Evolutionary conservation across 2,797 vertebrate genomes (phyloP), one percentile per base, ranked within the genome.

Genomic region (Channa striata): DNA sequence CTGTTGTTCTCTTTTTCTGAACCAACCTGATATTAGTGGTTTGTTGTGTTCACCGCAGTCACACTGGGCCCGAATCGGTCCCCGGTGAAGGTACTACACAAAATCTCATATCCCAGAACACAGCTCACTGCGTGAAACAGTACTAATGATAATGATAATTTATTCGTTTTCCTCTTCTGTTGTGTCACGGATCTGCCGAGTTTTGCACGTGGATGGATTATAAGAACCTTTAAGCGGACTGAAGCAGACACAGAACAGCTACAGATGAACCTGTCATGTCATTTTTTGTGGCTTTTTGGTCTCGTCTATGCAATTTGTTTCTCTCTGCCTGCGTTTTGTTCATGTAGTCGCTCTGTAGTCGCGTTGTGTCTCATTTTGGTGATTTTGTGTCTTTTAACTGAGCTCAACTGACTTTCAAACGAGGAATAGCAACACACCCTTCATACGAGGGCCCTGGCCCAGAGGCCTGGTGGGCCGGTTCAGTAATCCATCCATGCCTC

Each of bases 1-100:
- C 84, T 79, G 89, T 85, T 90, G 79, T 88, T 82, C 82, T 89
- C 85, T 68, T 88, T 68, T 66, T 68, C 81, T 49, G 72, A 67
- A 78, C 81, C 84, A 90, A 84, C 85, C 78, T 83, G 81, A 80
- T 86, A 88, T 91, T 89, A 87, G 85, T 87, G 89, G 86, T 90
- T n/a, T 39, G 51, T 74, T 50, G 61, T 53, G 68, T 68, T 83
- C 33, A 19, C 86, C 82, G 21, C 87, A 88, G 74, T 9, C 68
- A 39, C 47, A 69, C 75, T n/a, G 82, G 68, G 83, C 69, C 76
- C 1, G 37, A 37, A 68, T 68, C 57, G 36, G 66, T 66, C 59
- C 67, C 59, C 62, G 68, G 78, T 81, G 63, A 74, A 59, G 79
- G 47, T 72, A 73, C 74, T 64, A 64, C 67, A 60, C 65, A 36